Base-by-base conservation (phyloP, 2,113 vertebrate genomes). In the Todiramphus saurophagus region DNA sequence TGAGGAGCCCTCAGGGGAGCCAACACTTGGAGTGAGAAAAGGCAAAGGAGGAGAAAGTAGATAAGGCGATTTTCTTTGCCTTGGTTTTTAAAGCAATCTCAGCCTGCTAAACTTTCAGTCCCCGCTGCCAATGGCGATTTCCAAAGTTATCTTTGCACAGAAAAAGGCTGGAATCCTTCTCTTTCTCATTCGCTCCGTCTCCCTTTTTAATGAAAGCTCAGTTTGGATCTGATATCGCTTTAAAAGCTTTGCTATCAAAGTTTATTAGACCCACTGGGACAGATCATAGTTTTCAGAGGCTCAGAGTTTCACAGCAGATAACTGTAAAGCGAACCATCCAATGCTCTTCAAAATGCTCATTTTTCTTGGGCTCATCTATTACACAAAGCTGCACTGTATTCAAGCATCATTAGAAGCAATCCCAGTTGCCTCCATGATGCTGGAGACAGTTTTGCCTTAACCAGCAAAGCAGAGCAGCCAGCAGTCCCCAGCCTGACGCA, bases 141-240 rank as follows among this genome's bases (percentile, higher is more conserved):
- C 83, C 85, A 83, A 83, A 94, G 94, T 93, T 96, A 96, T 95
- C 94, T 95, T 90, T 87, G 35, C 73, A 66, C 53, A 81, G 86
- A 89, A 83, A 51, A 90, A 78, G 83, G 44, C 64, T 87, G 55
- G 79, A 93, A 81, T 70, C 68, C 10, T 88, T 90, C 85, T 92
- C 60, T 70, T 39, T 76, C 66, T 66, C 74, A 67, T 93, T 93
- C 73, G 90, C 78, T 90, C 90, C 70, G 70, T 64, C 62, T 91
- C 73, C 30, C 53, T 81, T 72, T 83, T 88, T 95, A 88, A 84
- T 68, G 73, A 83, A 92, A 96, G 93, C 64, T 87, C 77, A 13
- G 83, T 93, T 94, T 90, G 92, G 94, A 97, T 97, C 96, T 95
- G 93, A 95, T 97, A 96, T 53, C 85, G 17, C 75, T 93, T 91